Evolutionary conservation across 2,888 invertebrate genomes (phyloP).

Genomic region (Drosophila subsilvestris): DNA sequence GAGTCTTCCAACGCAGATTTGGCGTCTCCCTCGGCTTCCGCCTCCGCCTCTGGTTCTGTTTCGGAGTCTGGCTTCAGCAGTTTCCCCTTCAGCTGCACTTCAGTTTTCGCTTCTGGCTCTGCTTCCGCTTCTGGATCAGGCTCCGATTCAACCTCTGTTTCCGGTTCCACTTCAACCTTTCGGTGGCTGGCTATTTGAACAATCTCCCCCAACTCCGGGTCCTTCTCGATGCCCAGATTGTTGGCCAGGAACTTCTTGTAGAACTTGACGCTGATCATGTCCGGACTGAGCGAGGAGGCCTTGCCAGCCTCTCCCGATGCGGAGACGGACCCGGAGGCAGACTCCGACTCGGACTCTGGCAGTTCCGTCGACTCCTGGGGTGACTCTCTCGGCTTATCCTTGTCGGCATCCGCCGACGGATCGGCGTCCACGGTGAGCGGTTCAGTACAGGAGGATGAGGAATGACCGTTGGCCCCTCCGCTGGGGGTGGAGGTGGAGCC

Average conservation of each 20-base stretch:
- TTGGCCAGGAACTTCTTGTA: slow-evolving; percentile 84
- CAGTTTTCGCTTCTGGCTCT: slow-evolving; percentile 14
- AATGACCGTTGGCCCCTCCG: slow-evolving; percentile 49
- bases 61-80: slow-evolving; percentile 6
- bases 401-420: background rate
- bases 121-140: slow-evolving; percentile 12
- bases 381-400: background rate
- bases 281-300: slow-evolving; percentile 82
- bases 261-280: slow-evolving; percentile 83
- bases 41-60: background rate
- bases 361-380: background rate
- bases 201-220: slow-evolving; percentile 84
- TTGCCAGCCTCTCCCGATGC: slow-evolving; percentile 60
- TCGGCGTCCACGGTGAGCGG: slow-evolving; percentile 72
- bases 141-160: slow-evolving; percentile 12
- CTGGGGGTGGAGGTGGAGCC: background rate
- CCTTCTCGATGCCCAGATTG: slow-evolving; percentile 84
- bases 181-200: slow-evolving; percentile 80
- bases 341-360: slow-evolving; percentile 3
- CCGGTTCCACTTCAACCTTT: slow-evolving; percentile 11
- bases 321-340: background rate
- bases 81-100: background rate
- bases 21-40: slow-evolving; percentile 15
- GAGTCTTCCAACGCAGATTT: slow-evolving; percentile 33
- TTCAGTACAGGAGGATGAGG: slow-evolving; percentile 38